A percentile compares a stretch with the other conserved stretches of the same genome.
phyloP scores from a whole-genome alignment of 2,797 vertebrate genomes.

The Carcharodon carcharias region DNA sequence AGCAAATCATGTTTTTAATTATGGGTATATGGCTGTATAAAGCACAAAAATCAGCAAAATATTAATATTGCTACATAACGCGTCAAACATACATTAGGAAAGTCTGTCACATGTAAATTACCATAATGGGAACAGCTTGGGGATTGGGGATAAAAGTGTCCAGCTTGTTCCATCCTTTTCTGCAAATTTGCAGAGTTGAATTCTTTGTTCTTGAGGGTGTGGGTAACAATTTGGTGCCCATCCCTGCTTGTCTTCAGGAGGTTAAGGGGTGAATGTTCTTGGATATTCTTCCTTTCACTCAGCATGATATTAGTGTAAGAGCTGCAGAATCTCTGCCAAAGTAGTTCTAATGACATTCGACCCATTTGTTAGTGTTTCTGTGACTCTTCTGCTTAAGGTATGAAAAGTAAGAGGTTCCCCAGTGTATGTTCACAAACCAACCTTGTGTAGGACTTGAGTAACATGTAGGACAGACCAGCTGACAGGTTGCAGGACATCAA shows the following conservation, averaged over 20 bases:
- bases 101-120: not conserved
- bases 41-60: not conserved
- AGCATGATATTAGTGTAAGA: too few relatives aligned
- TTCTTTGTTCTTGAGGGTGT: not conserved
- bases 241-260: not conserved
- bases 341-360: not conserved
- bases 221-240: not conserved
- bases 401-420: not conserved
- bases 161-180: not conserved
- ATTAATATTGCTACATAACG: not conserved
- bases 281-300: not conserved
- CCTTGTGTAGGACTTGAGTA: too few relatives aligned
- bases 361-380: not conserved
- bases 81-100: too few relatives aligned
- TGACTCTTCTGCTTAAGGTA: not conserved
- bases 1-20: too few relatives aligned
- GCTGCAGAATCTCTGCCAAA: too few relatives aligned
- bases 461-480: too few relatives aligned
- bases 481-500: too few relatives aligned
- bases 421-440: too few relatives aligned
- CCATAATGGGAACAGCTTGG: not conserved
- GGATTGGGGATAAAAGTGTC: not conserved
- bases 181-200: not conserved
- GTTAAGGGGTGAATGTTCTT: not conserved
- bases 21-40: not conserved